Evolutionary conservation across 2,888 invertebrate genomes (phyloP), one percentile per base, ranked within the genome.

Genomic region (Drosophila affinis): DNA sequence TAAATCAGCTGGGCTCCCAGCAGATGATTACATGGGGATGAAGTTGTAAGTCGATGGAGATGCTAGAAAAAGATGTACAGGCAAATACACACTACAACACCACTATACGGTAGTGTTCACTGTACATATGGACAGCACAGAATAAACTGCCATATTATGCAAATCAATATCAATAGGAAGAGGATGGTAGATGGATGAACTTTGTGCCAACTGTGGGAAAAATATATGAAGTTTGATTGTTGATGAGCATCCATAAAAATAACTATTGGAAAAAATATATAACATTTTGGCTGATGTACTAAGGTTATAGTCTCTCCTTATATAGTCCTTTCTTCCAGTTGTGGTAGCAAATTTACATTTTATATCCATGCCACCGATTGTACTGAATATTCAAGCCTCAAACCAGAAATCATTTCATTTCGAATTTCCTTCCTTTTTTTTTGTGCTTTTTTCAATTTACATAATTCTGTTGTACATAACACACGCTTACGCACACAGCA

Each of bases 1-100:
- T 73, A 81, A 77, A 76, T 80, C 86, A 80, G 86, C 86, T 78
- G 39, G n/a, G 75, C 76, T 71, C 70, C 69, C 52, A 49, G 27
- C 68, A 71, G 62, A 56, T 77, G 73, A 80, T 61, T 72, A 75
- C 62, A 65, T 53, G 53, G 62, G 72, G 62, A 71, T 69, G 69
- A 71, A 71, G 71, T 71, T 70, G 70, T 62, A 67, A 67, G 67
- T 49, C 39, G n/a, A 1, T 51, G 67, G 67, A 32, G 65, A 34
- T 65, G n/a, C 65, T 56, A 46, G 45, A 53, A 46, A 53, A 46
- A 62, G 55, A 72, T 56, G 62, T 32, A 56, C 14, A 55, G 55
- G 39, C 21, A 60, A 48, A 39, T 46, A 54, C 49, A 56, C 4
- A 45, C 5, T 29, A 44, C n/a, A 21, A 21, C 24, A 5, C 4